Base-by-base conservation (phyloP, 2,113 vertebrate species). In the Jacana jacana region DNA sequence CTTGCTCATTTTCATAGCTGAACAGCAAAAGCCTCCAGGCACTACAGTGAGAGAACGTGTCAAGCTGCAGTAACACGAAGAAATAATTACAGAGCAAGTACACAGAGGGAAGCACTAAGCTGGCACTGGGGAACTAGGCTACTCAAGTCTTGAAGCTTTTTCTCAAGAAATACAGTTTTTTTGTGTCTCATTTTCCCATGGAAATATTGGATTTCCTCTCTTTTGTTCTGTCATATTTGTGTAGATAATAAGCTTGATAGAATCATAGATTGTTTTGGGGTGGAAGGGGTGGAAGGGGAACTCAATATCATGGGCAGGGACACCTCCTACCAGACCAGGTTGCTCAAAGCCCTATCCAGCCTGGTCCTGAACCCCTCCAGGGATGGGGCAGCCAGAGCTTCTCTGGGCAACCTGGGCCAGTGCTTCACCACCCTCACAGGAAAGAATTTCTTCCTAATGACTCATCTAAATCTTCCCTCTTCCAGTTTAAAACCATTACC, bases 21-120 rank as follows among this genome's bases (percentile, higher is more conserved):
- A 55, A 37, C 28, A 61, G 33, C 33, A 63, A 39, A 70, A 84
- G 3, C 18, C 42, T 82, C 28, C 17, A 8, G 0, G 2, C 7
- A n/a, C 11, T 2, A 0, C 35, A 57, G 16, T 30, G 27, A 63
- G 7, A 83, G 39, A 88, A 73, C 0, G 0, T 17, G 6, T 31
- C 1, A 1, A 79, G 16, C 37, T 88, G 33, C 42, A 46, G 3
- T 54, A 64, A 68, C 27, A 27, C 10, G 55, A 65, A 65, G 2
- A 78, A 69, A 35, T 49, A 7, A 58, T 58, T 73, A 75, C 37
- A 81, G 51, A 49, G 37, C 1, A 7, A 55, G 28, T 42, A 69
- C 17, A 42, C 30, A 69, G 69, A 60, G 22, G 10, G 25, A 77
- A 11, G 16, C 24, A 72, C 25, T 72, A 63, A 23, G 24, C 42